Evolutionary conservation across 2,797 vertebrate species (phyloP).

Genomic region (Triplophysa bombifrons): DNA sequence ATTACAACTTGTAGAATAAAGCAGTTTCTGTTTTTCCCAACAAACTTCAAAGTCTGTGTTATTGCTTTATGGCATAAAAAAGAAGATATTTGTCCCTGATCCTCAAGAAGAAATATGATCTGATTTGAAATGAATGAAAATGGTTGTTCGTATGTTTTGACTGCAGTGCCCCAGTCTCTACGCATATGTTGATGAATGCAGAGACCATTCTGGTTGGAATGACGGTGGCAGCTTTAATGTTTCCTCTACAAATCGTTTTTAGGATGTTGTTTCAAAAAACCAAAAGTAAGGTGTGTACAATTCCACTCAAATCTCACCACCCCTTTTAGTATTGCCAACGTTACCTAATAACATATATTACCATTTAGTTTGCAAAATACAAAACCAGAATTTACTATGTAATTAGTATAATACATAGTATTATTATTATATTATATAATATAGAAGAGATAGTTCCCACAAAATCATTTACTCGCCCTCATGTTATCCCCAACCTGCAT

Average conservation of each 20-base stretch:
- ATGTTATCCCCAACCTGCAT: too few species aligned
- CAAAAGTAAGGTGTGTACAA: conserved; percentile 67
- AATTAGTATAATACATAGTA: too few species aligned
- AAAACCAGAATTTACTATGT: too few species aligned
- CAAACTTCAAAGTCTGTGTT: conserved; percentile 9
- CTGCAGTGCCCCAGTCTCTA: conserved; percentile 70
- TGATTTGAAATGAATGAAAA: background rate
- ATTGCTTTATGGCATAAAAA: conserved; percentile 8
- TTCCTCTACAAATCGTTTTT: conserved; percentile 78
- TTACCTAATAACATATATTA: too few species aligned
- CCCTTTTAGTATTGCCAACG: too few species aligned
- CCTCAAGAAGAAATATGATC: background rate
- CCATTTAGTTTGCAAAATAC: too few species aligned
- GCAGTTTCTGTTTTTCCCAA: conserved; percentile 10
- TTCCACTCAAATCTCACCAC: background rate
- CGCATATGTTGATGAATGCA: conserved; percentile 62
- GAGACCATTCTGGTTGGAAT: conserved; percentile 76
- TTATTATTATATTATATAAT: too few species aligned
- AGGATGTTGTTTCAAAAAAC: conserved; percentile 76
- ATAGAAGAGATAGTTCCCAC: too few species aligned
- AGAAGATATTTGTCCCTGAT: background rate
- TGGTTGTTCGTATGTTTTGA: background rate
- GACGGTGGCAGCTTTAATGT: conserved; percentile 70
- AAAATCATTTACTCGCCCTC: too few species aligned
- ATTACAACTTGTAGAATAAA: conserved; percentile 7